Base-by-base conservation (phyloP, 2,113 vertebrate genomes). In the Brachionichthys hirsutus region DNA sequence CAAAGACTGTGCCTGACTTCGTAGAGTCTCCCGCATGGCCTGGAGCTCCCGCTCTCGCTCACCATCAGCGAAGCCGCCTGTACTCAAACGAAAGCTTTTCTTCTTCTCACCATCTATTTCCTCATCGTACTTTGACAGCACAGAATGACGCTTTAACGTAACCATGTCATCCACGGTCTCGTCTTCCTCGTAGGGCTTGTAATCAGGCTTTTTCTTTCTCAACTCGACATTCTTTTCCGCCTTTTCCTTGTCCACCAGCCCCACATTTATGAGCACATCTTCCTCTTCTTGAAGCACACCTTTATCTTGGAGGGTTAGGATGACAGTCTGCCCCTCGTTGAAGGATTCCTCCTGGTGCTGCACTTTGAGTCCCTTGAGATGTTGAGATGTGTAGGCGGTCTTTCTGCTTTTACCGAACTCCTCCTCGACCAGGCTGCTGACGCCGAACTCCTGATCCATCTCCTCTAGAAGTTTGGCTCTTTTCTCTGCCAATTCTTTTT, bases 391-490 rank as follows among this genome's bases (percentile, higher is more conserved):
- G 73, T 96, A 98, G 0, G 86, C 22, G 8, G 89, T 90, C 81
- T 88, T 83, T 62, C 89, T 94, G 36, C 73, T 84, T 44, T 94
- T 92, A 12, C 85, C 92, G 65, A 97, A 95, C 59, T 97, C 95
- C 67, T 95, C 90, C 49, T 97, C 94, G 15, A 98, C 94, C 46
- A 98, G 86, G 53, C 79, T 90, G 90, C 94, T 96, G 42, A 97
- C 91, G 0, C 95, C 95, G 56, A 98, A 98, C 82, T 97, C 95
- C 56, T 95, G 89, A 35, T 98, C 95, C 95, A 97, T 97, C 79
- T 97, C 95, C 66, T 95, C 91, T 42, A 98, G 85, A 2, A 98
- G 90, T 65, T 94, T 94, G 57, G 94, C 95, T 86, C 95, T 88
- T 70, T 95, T 97, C 52, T 97, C 95, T 0, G 95, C 95, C 88